These are phyloP conservation scores for Cryptus viduatorius DNA, from an alignment of 2,888 invertebrate genomes.

Conservation along the genomic window DNA sequence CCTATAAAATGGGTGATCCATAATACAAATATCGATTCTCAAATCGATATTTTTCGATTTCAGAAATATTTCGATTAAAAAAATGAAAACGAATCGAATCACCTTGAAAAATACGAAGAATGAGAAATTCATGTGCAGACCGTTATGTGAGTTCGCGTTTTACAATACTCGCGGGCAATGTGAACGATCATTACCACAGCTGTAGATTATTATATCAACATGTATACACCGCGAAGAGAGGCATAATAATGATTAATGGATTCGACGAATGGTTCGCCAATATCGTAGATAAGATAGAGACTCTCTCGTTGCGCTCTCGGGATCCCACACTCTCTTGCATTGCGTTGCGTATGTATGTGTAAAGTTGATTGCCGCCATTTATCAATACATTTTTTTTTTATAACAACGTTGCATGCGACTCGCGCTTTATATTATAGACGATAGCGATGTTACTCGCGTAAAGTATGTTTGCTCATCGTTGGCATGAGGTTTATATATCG, in stretches of 20 bases:
- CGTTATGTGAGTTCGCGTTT: neutral
- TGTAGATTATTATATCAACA: slow-evolving; percentile 46
- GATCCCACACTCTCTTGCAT: slow-evolving; percentile 23
- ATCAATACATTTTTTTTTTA: slow-evolving; percentile 60
- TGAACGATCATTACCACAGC: slow-evolving; percentile 12
- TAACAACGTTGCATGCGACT: slow-evolving; percentile 18
- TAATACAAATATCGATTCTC: neutral
- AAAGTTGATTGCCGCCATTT: slow-evolving; percentile 69
- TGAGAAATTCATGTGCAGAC: neutral
- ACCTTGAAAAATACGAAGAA: neutral
- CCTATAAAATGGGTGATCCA: neutral
- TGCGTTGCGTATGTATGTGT: slow-evolving; percentile 46
- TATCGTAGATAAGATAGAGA: slow-evolving; percentile 64
- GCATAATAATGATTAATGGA: slow-evolving; percentile 65
- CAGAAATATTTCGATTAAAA: neutral
- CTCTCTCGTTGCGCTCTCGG: slow-evolving; percentile 50
- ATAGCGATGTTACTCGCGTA: slow-evolving; percentile 34
- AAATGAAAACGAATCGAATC: neutral
- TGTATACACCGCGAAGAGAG: slow-evolving; percentile 6
- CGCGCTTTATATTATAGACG: slow-evolving; percentile 14
- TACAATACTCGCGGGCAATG: neutral
- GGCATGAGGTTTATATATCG: slow-evolving; percentile 26
- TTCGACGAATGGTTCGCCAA: slow-evolving; percentile 57
- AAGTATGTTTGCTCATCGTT: slow-evolving; percentile 53
- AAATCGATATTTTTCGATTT: neutral